Evolutionary conservation across 2,797 vertebrate genomes (phyloP).

Genomic region (Orestias chungarensis): DNA sequence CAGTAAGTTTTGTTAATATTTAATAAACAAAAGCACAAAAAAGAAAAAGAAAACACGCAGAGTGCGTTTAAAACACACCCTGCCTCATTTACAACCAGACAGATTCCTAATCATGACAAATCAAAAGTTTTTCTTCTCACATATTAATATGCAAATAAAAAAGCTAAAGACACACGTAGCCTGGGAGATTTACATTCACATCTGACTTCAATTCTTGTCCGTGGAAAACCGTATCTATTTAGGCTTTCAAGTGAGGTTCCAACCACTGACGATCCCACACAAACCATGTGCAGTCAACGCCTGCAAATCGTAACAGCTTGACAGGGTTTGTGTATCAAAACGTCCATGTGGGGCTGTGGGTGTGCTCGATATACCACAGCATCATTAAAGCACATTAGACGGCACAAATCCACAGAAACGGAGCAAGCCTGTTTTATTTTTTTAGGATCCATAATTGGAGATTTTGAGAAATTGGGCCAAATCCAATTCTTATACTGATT

Average conservation of each 20-base stretch:
- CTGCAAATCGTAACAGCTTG: conserved; percentile 33
- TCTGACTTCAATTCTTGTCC: conserved; percentile 41
- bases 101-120: conserved; percentile 10
- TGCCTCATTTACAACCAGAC: not conserved
- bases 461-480: conserved; percentile 26
- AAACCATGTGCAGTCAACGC: conserved; percentile 16
- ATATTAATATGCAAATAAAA: conserved; percentile 64
- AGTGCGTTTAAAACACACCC: conserved; percentile 15
- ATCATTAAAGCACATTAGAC: conserved; percentile 64
- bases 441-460: too few species aligned
- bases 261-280: conserved; percentile 3
- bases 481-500: conserved; percentile 11
- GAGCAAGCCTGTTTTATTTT: conserved; percentile 52
- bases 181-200: conserved; percentile 36
- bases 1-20: conserved; percentile 33
- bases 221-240: conserved; percentile 13
- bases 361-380: conserved; percentile 45
- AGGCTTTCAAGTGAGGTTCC: conserved; percentile 28
- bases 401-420: conserved; percentile 62
- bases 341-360: conserved; percentile 17
- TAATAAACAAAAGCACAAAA: conserved; percentile 1
- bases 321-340: conserved; percentile 43
- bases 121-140: not conserved
- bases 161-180: conserved; percentile 21
- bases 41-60: not conserved